Conservation (phyloP, 1,140 invertebrate species). For the Leptopilina boulardi region DNA sequence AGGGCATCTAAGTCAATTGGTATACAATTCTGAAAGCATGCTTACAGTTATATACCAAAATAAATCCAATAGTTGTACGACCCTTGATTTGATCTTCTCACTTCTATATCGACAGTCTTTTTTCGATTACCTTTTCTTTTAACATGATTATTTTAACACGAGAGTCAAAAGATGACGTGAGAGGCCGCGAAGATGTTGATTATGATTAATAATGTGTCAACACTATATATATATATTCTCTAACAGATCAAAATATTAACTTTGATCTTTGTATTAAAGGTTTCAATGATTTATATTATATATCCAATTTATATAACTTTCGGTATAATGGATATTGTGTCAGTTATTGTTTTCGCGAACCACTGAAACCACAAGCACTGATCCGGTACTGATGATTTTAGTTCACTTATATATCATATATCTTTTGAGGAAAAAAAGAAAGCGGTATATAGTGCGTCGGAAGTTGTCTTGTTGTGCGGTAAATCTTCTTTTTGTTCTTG, state of each 20-base stretch:
- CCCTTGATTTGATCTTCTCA: slow-evolving; percentile 36
- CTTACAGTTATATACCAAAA: slow-evolving; percentile 48
- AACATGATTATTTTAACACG: neutral
- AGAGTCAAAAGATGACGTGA: neutral
- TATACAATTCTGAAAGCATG: slow-evolving; percentile 40
- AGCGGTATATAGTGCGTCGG: neutral
- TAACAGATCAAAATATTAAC: slow-evolving; percentile 10
- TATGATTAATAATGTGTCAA: slow-evolving; percentile 9
- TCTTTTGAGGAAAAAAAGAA: neutral
- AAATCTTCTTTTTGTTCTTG: neutral
- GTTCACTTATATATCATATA: neutral
- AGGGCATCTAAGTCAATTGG: slow-evolving; percentile 49
- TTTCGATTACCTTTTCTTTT: slow-evolving; percentile 26
- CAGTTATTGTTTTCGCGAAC: neutral
- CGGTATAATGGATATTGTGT: neutral
- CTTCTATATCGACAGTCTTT: slow-evolving; percentile 35
- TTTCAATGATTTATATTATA: too few species aligned
- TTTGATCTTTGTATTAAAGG: neutral
- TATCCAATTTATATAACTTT: neutral
- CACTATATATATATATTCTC: neutral
- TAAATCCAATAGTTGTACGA: slow-evolving; percentile 41
- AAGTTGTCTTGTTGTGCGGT: slow-evolving; percentile 37
- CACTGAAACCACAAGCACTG: neutral
- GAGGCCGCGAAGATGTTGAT: neutral
- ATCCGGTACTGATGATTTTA: neutral